Conservation (phyloP, 2,797 vertebrate genomes). For the Coracias cyanogaster region DNA sequence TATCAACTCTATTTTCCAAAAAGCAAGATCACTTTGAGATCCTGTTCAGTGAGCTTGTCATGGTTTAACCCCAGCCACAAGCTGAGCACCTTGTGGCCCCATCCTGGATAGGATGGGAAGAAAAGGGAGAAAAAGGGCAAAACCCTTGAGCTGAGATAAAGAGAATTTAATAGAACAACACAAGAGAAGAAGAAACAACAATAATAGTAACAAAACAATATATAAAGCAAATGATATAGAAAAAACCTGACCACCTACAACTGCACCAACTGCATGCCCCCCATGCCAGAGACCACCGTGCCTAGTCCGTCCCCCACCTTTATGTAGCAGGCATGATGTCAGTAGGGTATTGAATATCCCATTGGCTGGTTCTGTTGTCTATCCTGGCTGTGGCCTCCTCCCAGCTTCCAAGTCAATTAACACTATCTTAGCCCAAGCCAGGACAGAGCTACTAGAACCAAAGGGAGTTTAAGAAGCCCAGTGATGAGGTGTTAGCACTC, state of each 20-base stretch:
- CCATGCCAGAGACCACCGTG: not conserved
- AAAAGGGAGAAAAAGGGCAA: not conserved
- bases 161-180: not conserved
- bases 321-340: not conserved
- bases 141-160: not conserved
- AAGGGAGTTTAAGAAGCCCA: not conserved
- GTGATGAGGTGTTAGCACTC: not conserved
- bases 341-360: not conserved
- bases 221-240: not conserved
- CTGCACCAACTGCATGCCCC: not conserved
- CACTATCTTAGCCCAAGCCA: not conserved
- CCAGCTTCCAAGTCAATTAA: not conserved
- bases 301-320: not conserved
- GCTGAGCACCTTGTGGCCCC: not conserved
- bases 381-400: not conserved
- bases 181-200: not conserved
- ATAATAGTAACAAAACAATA: not conserved
- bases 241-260: not conserved
- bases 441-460: not conserved
- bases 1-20: conserved; percentile 27
- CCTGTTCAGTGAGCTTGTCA: accelerated
- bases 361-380: not conserved
- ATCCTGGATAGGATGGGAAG: not conserved
- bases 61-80: not conserved
- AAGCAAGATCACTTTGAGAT: not conserved